Evolutionary conservation across 2,797 vertebrate species (phyloP), one percentile per base, ranked within the genome.

Genomic region (Pachyuromys duprasi): DNA sequence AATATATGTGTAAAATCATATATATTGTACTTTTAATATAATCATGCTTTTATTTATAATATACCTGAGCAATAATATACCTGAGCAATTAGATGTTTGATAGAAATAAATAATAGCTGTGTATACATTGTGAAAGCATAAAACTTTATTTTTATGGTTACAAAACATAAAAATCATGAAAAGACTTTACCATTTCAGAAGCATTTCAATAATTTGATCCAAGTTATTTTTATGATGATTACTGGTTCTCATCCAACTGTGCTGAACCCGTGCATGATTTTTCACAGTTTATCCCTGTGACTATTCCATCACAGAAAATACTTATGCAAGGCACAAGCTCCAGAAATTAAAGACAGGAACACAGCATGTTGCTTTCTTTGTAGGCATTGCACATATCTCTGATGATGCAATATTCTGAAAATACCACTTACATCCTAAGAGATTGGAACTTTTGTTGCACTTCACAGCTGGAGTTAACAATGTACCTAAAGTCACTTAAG

Each of bases 91-190:
- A 76, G 20, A 82, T 81, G 24, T 81, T 91, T 86, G 74, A 22
- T 82, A 89, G 90, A 90, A 8, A 33, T 33, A 88, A 42, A n/a
- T 42, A 78, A 81, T 93, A 94, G n/a, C 83, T 84, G 5, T 11
- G 49, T 69, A 69, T n/a, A 28, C 65, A 28, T 8, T 81, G 1
- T 91, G 28, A 92, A 92, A 49, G 24, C 28, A 78, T 2, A 65
- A 75, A 90, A 53, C 5, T 80, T 91, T 78, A 95, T 75, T 90
- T 90, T 90, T 33, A 87, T 8, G 80, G 62, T 84, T 42, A 87
- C 3, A 90, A 24, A 80, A 62, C 8, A 78, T 49, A 9, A 36
- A 92, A 90, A 82, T 4, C 78, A 70, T 70, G 83, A 72, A 65
- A 82, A 82, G 18, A 11, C 42, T 63, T 75, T 49, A 75, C 24